Conservation (phyloP, 2,888 invertebrate species). For the Acanthoscelides obtectus region DNA sequence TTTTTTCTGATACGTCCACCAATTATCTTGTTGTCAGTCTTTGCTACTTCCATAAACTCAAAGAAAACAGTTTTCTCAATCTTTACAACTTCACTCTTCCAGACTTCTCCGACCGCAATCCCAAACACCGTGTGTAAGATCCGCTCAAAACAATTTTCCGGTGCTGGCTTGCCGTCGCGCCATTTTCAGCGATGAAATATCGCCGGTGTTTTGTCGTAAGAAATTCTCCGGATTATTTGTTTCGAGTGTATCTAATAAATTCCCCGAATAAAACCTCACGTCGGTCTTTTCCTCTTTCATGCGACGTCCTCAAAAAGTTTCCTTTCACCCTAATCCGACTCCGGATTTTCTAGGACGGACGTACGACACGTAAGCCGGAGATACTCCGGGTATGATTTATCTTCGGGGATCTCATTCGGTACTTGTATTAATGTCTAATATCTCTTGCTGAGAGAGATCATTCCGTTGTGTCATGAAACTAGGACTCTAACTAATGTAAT, state of each 20-base stretch:
- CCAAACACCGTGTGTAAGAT: too few species aligned
- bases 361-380: background rate
- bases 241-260: background rate
- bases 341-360: background rate
- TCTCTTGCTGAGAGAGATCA: background rate
- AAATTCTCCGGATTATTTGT: background rate
- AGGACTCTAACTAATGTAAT: too few species aligned
- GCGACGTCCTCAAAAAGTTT: background rate
- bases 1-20: too few species aligned
- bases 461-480: background rate
- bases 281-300: background rate
- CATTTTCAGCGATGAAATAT: background rate
- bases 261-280: background rate
- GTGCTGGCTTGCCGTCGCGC: background rate
- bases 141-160: background rate
- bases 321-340: background rate
- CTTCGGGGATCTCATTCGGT: background rate
- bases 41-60: too few species aligned
- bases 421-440: background rate
- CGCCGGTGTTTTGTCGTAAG: background rate
- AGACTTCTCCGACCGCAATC: too few species aligned
- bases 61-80: too few species aligned
- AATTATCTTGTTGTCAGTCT: too few species aligned
- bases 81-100: too few species aligned
- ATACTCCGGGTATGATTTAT: background rate